Conservation (phyloP, 37 sponge, comb jelly and placozoan species). For the Hexactinellida sp. region DNA sequence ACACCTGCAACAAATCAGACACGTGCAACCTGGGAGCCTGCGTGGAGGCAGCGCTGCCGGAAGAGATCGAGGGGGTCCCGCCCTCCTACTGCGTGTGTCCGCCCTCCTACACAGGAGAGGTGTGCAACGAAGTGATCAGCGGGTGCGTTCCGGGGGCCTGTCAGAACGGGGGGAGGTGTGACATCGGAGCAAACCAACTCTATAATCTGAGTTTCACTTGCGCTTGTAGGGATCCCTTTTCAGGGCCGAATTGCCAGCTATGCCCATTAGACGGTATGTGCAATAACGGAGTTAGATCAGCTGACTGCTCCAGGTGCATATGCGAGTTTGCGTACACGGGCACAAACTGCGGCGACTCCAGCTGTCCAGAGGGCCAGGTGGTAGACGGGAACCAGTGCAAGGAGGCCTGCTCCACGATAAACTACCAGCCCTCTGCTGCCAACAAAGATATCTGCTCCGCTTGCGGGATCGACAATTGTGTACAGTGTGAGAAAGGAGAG, state of each 20-base stretch:
- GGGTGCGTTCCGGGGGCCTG: background rate
- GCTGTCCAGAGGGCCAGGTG: background rate
- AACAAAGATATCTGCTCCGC: background rate
- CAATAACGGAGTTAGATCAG: background rate
- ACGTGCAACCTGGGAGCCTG: constrained; percentile 32
- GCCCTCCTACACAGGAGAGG: background rate
- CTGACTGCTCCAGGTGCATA: constrained; percentile 3
- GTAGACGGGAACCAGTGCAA: background rate
- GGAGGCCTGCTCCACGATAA: background rate
- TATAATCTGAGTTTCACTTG: background rate
- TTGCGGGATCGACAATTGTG: background rate
- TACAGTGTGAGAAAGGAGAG: background rate
- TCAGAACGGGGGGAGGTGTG: background rate
- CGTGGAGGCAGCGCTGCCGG: constrained; percentile 16
- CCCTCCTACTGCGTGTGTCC: background rate
- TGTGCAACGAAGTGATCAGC: background rate
- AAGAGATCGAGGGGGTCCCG: constrained; percentile 23
- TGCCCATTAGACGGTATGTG: background rate
- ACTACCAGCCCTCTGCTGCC: background rate
- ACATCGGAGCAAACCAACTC: background rate
- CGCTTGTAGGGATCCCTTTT: background rate
- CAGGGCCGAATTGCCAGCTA: background rate
- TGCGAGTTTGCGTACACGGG: background rate
- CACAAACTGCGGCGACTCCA: background rate
- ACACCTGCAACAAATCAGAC: constrained; percentile 9